These are phyloP conservation scores for Hippopotamyrus pictus DNA, from an alignment of 2,797 vertebrate species.

Conservation along the genomic window DNA sequence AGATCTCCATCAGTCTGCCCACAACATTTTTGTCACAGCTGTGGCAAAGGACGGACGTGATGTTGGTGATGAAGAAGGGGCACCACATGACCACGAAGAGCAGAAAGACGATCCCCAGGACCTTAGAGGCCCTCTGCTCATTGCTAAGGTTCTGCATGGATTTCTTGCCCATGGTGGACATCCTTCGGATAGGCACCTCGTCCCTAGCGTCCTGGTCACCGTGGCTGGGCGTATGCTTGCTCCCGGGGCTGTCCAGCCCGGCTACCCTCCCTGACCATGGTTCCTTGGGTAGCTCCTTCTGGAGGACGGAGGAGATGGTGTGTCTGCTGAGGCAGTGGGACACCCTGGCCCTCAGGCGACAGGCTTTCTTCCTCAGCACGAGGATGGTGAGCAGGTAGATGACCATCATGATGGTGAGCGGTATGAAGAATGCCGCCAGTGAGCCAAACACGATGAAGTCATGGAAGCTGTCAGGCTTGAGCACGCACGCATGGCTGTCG, in stretches of 20 bases:
- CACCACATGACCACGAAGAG: constrained; percentile 98
- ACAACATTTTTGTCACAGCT: constrained; percentile 71
- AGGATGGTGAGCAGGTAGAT: constrained; percentile 91
- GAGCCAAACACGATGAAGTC: constrained; percentile 92
- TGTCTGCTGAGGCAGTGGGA: constrained; percentile 70
- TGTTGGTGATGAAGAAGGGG: constrained; percentile 94
- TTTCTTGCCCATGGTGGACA: constrained; percentile 81
- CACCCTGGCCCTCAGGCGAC: constrained; percentile 74
- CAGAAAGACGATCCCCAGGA: constrained; percentile 91
- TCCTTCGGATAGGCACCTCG: constrained; percentile 65
- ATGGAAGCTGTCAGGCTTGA: constrained; percentile 73
- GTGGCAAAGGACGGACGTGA: constrained; percentile 81
- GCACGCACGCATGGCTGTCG: constrained; percentile 74
- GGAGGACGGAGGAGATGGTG: constrained; percentile 76
- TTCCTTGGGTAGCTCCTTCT: constrained; percentile 59
- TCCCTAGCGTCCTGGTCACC: constrained; percentile 38
- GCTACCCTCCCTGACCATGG: constrained; percentile 66
- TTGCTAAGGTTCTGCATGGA: constrained; percentile 90
- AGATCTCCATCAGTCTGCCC: constrained; percentile 82
- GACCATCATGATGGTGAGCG: constrained; percentile 88
- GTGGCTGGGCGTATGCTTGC: constrained; percentile 47
- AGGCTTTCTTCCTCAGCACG: constrained; percentile 82
- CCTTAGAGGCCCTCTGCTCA: constrained; percentile 93
- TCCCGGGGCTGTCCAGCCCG: constrained; percentile 59
- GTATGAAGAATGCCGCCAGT: constrained; percentile 83